Conservation (phyloP, 2,113 vertebrate genomes). For the Zosterops borbonicus region DNA sequence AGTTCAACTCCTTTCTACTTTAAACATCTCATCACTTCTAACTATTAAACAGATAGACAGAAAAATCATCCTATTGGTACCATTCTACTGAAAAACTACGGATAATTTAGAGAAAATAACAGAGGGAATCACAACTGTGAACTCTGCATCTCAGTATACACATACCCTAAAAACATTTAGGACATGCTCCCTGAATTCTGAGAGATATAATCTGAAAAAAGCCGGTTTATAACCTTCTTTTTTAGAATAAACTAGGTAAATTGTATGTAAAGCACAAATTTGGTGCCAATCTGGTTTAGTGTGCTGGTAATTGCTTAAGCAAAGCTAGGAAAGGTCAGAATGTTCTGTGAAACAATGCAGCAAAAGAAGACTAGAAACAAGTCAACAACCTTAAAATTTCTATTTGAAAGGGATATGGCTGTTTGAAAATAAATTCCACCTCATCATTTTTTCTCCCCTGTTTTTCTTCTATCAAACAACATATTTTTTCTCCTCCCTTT, state of each 20-base stretch:
- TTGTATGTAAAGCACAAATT: not conserved
- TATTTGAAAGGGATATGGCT: not conserved
- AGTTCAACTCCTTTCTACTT: not conserved
- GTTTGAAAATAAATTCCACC: not conserved
- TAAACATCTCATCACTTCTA: not conserved
- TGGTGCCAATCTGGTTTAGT: not conserved
- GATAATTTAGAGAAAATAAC: not conserved
- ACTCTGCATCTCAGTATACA: accelerated
- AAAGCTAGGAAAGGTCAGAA: not conserved
- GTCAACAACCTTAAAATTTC: not conserved
- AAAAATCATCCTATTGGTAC: not conserved
- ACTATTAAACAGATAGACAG: not conserved
- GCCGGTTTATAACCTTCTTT: not conserved
- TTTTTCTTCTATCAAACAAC: not conserved
- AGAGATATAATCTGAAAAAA: not conserved
- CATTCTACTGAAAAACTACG: not conserved
- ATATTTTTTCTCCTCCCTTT: not conserved
- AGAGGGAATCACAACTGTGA: not conserved
- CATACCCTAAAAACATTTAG: not conserved
- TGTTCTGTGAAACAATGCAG: not conserved
- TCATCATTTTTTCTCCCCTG: not conserved
- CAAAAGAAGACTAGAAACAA: not conserved
- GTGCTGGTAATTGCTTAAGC: not conserved
- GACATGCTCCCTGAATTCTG: not conserved
- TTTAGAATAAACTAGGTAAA: not conserved